Base-by-base conservation (phyloP, 1,140 invertebrate species). In the Dreissena rostriformis region DNA sequence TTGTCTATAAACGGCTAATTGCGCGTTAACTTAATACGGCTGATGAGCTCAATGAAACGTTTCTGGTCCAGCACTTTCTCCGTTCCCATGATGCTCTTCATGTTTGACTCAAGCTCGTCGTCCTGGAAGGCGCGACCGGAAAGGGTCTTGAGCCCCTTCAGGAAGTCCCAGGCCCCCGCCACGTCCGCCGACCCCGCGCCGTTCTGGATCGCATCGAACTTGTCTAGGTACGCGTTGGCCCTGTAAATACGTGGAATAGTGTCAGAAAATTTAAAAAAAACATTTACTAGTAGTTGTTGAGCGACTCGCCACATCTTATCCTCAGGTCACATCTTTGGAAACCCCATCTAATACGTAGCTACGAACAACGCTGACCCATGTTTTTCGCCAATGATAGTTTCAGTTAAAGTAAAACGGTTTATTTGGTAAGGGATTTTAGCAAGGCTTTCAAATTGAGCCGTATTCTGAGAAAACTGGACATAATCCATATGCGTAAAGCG, bases 181-280 rank as follows among this genome's bases (percentile, higher is more conserved):
- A 89, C 85, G 66, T 91, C 88, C 7, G 86, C 76, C 28, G 26
- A 73, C 12, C 85, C 86, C 26, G 53, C 79, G 49, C 72, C 74
- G 26, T 86, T 86, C 39, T 84, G 83, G 26, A 90, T 74, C 17
- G 86, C 73, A n/a, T 87, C 72, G 74, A 87, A 91, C n/a, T 71
- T 52, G 10, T 86, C 80, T 19, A 91, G 81, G 63, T 86, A 86
- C 24, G 84, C 83, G 67, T 88, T 85, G 26, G 87, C 87, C 72
- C 90, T 91, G 71, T 84, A 81, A 68, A 74, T 63, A 53, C 51
- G 74, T 15, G 29, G 55, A 63, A 68, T 51, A 19, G 68, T 57
- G 19, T 57, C n/a, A n/a, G n/a, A n/a, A n/a, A n/a, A n/a, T n/a
- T n/a, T n/a, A n/a, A n/a, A n/a, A n/a, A n/a, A n/a, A n/a, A n/a